phyloP scores from a whole-genome alignment of 2,113 vertebrate species.

The Thunnus maccoyii region DNA sequence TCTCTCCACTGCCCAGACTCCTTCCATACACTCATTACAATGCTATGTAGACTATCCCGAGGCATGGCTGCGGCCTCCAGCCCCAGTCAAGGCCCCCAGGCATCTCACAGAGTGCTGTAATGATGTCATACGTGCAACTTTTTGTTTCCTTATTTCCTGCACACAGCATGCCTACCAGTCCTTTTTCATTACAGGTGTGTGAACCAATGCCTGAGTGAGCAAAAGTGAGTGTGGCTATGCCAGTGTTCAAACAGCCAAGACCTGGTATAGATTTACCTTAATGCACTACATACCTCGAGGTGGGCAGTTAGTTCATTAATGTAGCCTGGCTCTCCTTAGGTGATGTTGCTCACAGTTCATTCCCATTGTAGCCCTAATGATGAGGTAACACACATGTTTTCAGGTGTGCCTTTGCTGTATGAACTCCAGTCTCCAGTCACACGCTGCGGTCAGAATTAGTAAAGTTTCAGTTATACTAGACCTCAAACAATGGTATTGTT shows the following conservation, averaged over 20 bases:
- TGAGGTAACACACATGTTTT: slow-evolving; percentile 75
- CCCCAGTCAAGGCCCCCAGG: slow-evolving; percentile 47
- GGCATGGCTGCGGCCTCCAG: slow-evolving; percentile 29
- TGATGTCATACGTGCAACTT: slow-evolving; percentile 60
- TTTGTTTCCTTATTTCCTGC: slow-evolving; percentile 65
- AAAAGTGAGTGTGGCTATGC: slow-evolving; percentile 38
- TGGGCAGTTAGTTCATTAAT: slow-evolving; percentile 74
- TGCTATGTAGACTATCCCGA: slow-evolving; percentile 42
- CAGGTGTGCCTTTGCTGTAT: slow-evolving; percentile 66
- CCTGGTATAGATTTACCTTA: slow-evolving; percentile 74
- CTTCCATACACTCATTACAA: slow-evolving; percentile 59
- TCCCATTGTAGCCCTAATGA: slow-evolving; percentile 78
- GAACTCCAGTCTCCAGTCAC: slow-evolving; percentile 30
- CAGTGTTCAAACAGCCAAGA: slow-evolving; percentile 50
- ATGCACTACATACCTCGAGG: slow-evolving; percentile 66
- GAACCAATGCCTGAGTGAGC: slow-evolving; percentile 35
- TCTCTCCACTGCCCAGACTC: slow-evolving; percentile 41
- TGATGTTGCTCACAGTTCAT: slow-evolving; percentile 79
- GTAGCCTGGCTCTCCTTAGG: slow-evolving; percentile 58
- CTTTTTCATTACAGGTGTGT: slow-evolving; percentile 74
- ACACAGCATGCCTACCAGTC: slow-evolving; percentile 52
- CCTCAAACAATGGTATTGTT: slow-evolving; percentile 57
- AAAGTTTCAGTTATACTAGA: slow-evolving; percentile 32
- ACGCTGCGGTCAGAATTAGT: slow-evolving; percentile 22
- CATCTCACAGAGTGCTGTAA: slow-evolving; percentile 54